A percentile compares a stretch with the other conserved stretches of the same genome.
Conservation (phyloP, 1,140 invertebrate genomes). For the Latrodectus geometricus region DNA sequence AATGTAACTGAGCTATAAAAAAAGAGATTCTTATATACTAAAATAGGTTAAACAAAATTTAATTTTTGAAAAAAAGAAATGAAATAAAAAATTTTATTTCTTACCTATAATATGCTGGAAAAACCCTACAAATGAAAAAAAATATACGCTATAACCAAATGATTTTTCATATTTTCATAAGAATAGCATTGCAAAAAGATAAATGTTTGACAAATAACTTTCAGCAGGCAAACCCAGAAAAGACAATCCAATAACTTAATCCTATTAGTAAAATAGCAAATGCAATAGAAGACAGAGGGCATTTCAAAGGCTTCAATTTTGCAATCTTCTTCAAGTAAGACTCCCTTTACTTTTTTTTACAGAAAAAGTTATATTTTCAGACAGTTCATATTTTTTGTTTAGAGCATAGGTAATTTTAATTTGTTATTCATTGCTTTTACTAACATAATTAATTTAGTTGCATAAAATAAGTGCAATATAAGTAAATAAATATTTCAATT, state of each 20-base stretch:
- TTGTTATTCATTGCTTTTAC: no score
- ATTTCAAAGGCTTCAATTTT: conserved; percentile 26
- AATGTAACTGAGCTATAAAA: no score
- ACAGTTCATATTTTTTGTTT: no score
- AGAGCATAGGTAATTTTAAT: no score
- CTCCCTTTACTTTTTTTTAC: not conserved
- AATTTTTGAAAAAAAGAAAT: not conserved
- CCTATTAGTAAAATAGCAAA: conserved; percentile 18
- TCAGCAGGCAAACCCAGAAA: conserved; percentile 11
- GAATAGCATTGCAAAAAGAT: no score
- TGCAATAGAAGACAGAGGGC: not conserved
- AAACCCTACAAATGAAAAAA: conserved; percentile 38
- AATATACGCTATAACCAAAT: not conserved
- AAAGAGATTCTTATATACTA: no score
- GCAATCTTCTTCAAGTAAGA: not conserved
- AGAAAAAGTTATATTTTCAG: no score
- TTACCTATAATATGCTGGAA: conserved; percentile 56
- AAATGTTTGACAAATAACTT: not conserved
- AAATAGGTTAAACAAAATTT: no score
- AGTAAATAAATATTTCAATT: no score
- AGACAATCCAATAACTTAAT: conserved; percentile 60
- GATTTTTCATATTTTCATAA: no score
- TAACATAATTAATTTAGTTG: no score
- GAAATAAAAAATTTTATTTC: not conserved
- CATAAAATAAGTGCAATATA: no score